Conservation (phyloP, 1,140 invertebrate species). For the Drosophila willistoni region DNA sequence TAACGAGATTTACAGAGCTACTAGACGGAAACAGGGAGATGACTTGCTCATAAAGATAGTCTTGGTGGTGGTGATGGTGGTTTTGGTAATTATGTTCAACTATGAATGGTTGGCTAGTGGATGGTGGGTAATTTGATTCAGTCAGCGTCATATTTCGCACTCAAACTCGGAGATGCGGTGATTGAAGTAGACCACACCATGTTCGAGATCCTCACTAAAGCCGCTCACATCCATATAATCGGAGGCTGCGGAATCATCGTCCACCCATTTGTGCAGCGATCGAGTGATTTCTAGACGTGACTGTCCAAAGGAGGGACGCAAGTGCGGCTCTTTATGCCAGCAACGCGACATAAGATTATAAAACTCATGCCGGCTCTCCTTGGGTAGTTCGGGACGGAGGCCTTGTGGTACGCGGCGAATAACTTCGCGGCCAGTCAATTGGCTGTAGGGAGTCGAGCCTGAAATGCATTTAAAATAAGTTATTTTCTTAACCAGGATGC, state of each 20-base stretch:
- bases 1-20: conserved; percentile 30
- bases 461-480: background rate
- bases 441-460: conserved; percentile 93
- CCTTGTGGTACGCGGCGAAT: conserved; percentile 90
- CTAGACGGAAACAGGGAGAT: conserved; percentile 41
- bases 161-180: conserved; percentile 86
- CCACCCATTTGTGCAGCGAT: conserved; percentile 83
- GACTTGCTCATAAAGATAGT: conserved; percentile 30
- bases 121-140: conserved; percentile 44
- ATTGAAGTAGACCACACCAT: conserved; percentile 82
- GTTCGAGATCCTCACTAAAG: conserved; percentile 87
- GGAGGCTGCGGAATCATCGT: conserved; percentile 88
- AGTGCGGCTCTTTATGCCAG: conserved; percentile 90
- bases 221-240: conserved; percentile 91
- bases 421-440: conserved; percentile 91
- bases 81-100: background rate
- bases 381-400: conserved; percentile 89
- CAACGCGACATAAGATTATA: conserved; percentile 90
- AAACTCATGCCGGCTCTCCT: conserved; percentile 89
- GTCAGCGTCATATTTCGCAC: conserved; percentile 85
- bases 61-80: conserved; percentile 10
- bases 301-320: conserved; percentile 88
- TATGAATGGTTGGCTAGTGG: conserved; percentile 6
- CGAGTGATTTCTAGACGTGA: conserved; percentile 87
- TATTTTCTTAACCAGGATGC: background rate